Evolutionary conservation across 1,140 invertebrate genomes (phyloP).

Genomic region (Drosophila tristis): DNA sequence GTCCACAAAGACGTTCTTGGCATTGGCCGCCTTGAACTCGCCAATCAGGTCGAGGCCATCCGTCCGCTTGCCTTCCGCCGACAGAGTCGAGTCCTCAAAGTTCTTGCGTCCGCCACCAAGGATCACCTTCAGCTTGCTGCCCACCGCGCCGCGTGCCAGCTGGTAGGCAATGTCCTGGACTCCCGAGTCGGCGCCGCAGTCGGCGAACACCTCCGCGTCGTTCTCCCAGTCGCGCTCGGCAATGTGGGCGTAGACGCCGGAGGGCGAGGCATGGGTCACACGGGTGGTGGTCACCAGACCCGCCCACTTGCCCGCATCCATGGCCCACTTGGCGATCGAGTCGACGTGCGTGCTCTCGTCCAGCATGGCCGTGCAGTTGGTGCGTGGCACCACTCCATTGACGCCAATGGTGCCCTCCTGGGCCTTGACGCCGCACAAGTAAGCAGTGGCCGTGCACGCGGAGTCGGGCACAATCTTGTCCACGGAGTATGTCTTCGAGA

Average conservation of each 20-base stretch:
- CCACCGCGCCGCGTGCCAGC: slow-evolving; percentile 88
- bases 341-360: slow-evolving; percentile 86
- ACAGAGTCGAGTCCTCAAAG: slow-evolving; percentile 85
- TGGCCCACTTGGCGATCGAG: slow-evolving; percentile 90
- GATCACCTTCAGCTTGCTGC: slow-evolving; percentile 87
- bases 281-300: slow-evolving; percentile 93
- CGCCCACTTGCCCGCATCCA: slow-evolving; percentile 89
- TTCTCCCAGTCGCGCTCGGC: slow-evolving; percentile 91
- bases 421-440: slow-evolving; percentile 92
- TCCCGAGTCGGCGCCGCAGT: slow-evolving; percentile 72
- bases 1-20: slow-evolving; percentile 86
- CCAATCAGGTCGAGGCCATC: slow-evolving; percentile 90
- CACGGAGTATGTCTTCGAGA: slow-evolving; percentile 93
- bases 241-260: slow-evolving; percentile 89
- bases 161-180: slow-evolving; percentile 91
- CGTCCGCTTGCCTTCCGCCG: slow-evolving; percentile 84
- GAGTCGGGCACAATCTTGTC: slow-evolving; percentile 93
- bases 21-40: slow-evolving; percentile 86
- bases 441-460: slow-evolving; percentile 90
- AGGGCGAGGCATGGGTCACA: slow-evolving; percentile 92
- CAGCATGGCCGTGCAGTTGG: slow-evolving; percentile 86
- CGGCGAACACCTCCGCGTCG: slow-evolving; percentile 86
- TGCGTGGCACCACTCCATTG: slow-evolving; percentile 87
- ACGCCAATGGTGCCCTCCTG: slow-evolving; percentile 91
- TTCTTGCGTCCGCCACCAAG: slow-evolving; percentile 90